phyloP scores from a whole-genome alignment of 2,888 invertebrate genomes.

The Sicus ferrugineus region DNA sequence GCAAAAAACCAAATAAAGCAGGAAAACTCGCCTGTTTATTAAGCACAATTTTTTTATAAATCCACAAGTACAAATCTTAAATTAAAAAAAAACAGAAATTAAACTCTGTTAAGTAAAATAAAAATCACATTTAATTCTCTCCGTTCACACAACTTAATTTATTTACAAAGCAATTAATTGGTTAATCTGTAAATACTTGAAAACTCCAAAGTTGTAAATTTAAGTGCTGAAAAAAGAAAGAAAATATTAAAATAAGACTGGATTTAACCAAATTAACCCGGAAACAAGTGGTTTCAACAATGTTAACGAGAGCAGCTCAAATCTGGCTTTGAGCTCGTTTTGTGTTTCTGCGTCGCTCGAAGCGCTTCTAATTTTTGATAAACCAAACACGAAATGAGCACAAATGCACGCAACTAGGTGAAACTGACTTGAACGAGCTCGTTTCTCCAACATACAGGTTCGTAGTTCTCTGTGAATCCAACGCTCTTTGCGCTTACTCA shows the following conservation, averaged over 20 bases:
- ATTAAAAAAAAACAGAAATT: no score
- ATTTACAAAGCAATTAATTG: no score
- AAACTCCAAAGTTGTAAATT: no score
- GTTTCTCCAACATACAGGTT: not conserved
- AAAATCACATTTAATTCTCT: no score
- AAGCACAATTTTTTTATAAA: no score
- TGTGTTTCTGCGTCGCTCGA: not conserved
- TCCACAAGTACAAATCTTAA: no score
- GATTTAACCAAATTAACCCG: constrained; percentile 24
- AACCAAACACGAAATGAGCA: not conserved
- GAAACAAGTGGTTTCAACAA: constrained; percentile 16
- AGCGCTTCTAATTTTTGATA: not conserved
- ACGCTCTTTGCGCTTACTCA: not conserved
- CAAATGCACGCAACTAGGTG: not conserved
- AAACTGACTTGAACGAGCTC: constrained; percentile 22
- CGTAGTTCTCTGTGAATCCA: not conserved
- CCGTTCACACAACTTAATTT: no score
- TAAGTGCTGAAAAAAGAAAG: not conserved
- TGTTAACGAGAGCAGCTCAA: not conserved
- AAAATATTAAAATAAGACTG: constrained; percentile 10
- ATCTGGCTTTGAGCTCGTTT: not conserved
- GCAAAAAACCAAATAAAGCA: not conserved
- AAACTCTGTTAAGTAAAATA: no score
- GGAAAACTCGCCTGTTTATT: no score
- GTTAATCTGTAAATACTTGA: no score